Evolutionary conservation across 2,797 vertebrate species (phyloP), one percentile per base, ranked within the genome.

Genomic region (Neosilurus mollespiculum): DNA sequence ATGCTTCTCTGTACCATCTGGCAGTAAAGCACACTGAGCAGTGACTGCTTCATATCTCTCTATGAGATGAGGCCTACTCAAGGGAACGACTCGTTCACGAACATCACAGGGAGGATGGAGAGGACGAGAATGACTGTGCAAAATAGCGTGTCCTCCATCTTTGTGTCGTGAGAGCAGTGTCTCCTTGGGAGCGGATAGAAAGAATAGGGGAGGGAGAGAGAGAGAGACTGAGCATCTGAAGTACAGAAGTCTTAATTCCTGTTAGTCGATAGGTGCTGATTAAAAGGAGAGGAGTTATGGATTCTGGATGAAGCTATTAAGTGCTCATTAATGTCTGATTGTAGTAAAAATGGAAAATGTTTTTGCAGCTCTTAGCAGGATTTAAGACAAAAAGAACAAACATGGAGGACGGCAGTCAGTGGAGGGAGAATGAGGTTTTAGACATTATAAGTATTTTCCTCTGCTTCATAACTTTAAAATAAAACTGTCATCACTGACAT

Each of bases 61-160:
- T 59, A 34, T 51, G 62, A 83, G 30, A 56, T 24, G 49, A 61
- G 20, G 22, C 0, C 10, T 53, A 20, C 82, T 15, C 24, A 15
- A 58, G 78, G 69, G 54, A 72, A 20, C n/a, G 4, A 5, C 58
- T 56, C 20, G 26, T 64, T n/a, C 26, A 3, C 54, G 22, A 76
- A 62, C 24, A 22, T 26, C 43, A 59, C 51, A 34, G 18, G 26
- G 2, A 71, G 66, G 76, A 67, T 49, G n/a, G 37, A 71, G 82
- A 81, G 43, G 56, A 71, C 37, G 49, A 20, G 66, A 26, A 61
- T 87, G 86, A 87, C 84, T 62, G 78, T 66, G 86, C 86, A 85
- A n/a, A 87, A 82, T 72, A 15, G 59, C 0, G 37, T 16, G 53
- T 69, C 64, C 83, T 84, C 80, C 30, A 58, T 84, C 75, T 81